A percentile compares a stretch with the other conserved stretches of the same genome.
Evolutionary conservation across 2,888 invertebrate genomes (phyloP).

Genomic region (Diarsia dahlii): DNA sequence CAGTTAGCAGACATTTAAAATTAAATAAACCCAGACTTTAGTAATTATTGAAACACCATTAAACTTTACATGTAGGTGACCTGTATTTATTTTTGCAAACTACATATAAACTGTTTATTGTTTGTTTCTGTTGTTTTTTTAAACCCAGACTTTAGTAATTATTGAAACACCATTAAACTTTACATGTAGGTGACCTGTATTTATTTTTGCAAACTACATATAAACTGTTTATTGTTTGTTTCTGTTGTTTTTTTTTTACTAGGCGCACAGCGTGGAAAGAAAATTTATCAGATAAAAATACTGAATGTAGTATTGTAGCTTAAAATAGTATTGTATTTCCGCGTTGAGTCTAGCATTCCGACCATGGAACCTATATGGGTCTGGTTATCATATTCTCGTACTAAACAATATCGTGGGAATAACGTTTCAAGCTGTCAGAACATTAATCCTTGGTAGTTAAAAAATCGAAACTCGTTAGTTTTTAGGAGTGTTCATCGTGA

Average conservation of each 20-base stretch:
- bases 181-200: slow-evolving; percentile 30
- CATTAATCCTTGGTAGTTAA: neutral
- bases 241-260: too few species aligned
- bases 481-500: neutral
- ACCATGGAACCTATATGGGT: slow-evolving; percentile 1
- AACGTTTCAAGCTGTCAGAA: neutral
- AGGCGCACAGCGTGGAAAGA: neutral
- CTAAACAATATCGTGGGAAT: neutral
- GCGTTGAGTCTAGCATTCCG: neutral
- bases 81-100: slow-evolving; percentile 46
- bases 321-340: slow-evolving; percentile 20
- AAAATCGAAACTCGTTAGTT: slow-evolving; percentile 15
- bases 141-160: slow-evolving; percentile 11
- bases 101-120: slow-evolving; percentile 20
- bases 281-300: slow-evolving; percentile 40
- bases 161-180: slow-evolving; percentile 23
- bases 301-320: slow-evolving; percentile 29
- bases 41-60: slow-evolving; percentile 19
- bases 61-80: slow-evolving; percentile 23
- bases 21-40: slow-evolving; percentile 39
- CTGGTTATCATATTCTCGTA: slow-evolving; percentile 6
- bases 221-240: slow-evolving; percentile 31
- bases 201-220: slow-evolving; percentile 37
- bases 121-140: too few species aligned
- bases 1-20: slow-evolving; percentile 37